These are phyloP conservation scores for Scyliorhinus canicula DNA, from an alignment of 2,797 vertebrate genomes.

Conservation along the genomic window DNA sequence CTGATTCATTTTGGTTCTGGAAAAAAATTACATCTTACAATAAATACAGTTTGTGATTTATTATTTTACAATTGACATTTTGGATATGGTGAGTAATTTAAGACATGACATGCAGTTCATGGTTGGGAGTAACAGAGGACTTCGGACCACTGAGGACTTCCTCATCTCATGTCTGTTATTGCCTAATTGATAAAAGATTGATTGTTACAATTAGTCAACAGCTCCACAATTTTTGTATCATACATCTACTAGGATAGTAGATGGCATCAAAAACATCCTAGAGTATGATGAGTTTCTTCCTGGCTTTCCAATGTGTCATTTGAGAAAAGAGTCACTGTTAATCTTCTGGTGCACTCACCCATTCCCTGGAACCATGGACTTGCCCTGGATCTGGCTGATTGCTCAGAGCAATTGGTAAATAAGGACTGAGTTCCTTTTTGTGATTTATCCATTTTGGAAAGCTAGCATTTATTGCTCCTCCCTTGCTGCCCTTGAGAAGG, in stretches of 20 bases:
- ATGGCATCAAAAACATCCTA: too few species aligned
- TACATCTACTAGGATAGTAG: too few species aligned
- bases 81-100: too few species aligned
- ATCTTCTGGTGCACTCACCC: not conserved
- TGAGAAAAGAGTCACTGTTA: not conserved
- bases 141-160: too few species aligned
- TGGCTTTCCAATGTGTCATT: not conserved
- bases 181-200: too few species aligned
- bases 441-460: not conserved
- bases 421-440: not conserved
- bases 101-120: too few species aligned
- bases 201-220: too few species aligned
- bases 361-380: not conserved
- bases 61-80: not conserved
- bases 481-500: not conserved
- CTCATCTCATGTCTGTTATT: too few species aligned
- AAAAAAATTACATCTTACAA: not conserved
- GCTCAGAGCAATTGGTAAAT: not conserved
- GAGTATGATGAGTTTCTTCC: not conserved
- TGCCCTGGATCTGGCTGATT: not conserved
- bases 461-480: not conserved
- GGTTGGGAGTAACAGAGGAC: too few species aligned
- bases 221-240: too few species aligned
- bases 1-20: not conserved
- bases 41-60: not conserved